Base-by-base conservation (phyloP, 2,113 vertebrate species). In the Peromyscus leucopus region DNA sequence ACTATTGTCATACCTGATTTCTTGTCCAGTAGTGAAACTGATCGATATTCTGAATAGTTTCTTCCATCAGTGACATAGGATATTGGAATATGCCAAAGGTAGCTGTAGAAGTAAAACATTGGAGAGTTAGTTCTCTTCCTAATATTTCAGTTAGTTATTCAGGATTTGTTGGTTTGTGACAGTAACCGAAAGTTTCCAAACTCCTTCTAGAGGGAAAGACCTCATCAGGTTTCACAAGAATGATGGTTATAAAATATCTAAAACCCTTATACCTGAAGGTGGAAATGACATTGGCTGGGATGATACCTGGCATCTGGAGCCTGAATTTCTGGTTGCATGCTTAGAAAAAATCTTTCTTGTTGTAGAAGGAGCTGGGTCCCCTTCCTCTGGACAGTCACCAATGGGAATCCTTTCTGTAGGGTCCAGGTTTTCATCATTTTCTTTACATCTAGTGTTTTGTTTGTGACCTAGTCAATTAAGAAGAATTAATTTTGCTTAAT, bases 381-480 rank as follows among this genome's bases (percentile, higher is more conserved):
- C 46, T 98, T 98, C 93, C 97, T 99, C 88, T 97, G 98, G 89
- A 99, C 98, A 42, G 99, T 99, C 89, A 99, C 99, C 98, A 99
- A 97, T 72, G 99, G 99, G 98, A 99, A 99, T 90, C 99, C 99
- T 98, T 99, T 99, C 95, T 99, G 99, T 28, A 99, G 97, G 26
- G 99, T 99, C 99, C 99, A 99, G 1, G 99, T 99, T 97, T 98
- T 99, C 99, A 99, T 99, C 98, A 99, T 99, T 96, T 99, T 98
- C 74, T 99, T 99, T 63, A 99, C 98, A 96, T 99, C 99, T 83
- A 98, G 91, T 5, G 98, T 98, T 90, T 98, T 98, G 57, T 98
- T 98, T 46, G 99, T 99, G 61, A 99, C 97, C 98, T 99, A 97
- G 0, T 96, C 96, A 98, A 98, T 46, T 46, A 79, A 96, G 63